These are phyloP conservation scores for Takifugu bimaculatus DNA, from an alignment of 2,113 vertebrate genomes.

Conservation along the genomic window DNA sequence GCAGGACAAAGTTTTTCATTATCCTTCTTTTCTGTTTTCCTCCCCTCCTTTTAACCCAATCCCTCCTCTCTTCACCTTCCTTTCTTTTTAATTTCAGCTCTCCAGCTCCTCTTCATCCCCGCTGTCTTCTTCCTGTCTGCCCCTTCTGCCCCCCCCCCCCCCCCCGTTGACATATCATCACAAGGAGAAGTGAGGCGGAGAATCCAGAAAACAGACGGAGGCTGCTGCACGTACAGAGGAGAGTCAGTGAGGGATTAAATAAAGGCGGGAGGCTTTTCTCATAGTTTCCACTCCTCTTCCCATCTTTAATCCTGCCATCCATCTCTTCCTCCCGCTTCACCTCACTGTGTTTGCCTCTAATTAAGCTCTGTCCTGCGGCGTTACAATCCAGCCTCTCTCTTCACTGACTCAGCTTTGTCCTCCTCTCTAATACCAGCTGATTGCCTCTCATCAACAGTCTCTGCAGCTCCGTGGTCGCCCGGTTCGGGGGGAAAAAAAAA, in stretches of 20 bases:
- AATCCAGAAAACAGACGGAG: constrained; percentile 31
- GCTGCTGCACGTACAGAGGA: neutral
- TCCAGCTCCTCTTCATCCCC: neutral
- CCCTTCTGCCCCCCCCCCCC: neutral
- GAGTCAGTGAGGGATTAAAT: constrained; percentile 49
- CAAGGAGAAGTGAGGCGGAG: constrained; percentile 16
- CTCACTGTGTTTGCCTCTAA: constrained; percentile 4
- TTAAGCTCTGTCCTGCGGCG: constrained; percentile 13
- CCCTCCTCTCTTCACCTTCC: neutral
- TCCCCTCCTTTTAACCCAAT: constrained; percentile 1
- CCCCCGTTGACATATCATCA: constrained; percentile 12
- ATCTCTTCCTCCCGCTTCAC: constrained; percentile 1
- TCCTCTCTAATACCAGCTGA: constrained; percentile 23
- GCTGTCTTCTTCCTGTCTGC: constrained; percentile 7
- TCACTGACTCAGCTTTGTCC: constrained; percentile 37
- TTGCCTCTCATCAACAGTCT: constrained; percentile 26
- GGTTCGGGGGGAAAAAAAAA: constrained; percentile 19
- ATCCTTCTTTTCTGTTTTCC: neutral
- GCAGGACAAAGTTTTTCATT: constrained; percentile 16
- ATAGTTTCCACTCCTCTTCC: constrained; percentile 1
- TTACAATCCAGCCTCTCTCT: constrained; percentile 7
- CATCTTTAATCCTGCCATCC: neutral
- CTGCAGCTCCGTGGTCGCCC: constrained; percentile 9
- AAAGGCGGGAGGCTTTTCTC: constrained; percentile 23
- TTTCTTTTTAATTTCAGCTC: constrained; percentile 1